These are phyloP conservation scores for Phrynocephalus forsythii DNA, from an alignment of 2,797 vertebrate genomes.

Conservation along the genomic window DNA sequence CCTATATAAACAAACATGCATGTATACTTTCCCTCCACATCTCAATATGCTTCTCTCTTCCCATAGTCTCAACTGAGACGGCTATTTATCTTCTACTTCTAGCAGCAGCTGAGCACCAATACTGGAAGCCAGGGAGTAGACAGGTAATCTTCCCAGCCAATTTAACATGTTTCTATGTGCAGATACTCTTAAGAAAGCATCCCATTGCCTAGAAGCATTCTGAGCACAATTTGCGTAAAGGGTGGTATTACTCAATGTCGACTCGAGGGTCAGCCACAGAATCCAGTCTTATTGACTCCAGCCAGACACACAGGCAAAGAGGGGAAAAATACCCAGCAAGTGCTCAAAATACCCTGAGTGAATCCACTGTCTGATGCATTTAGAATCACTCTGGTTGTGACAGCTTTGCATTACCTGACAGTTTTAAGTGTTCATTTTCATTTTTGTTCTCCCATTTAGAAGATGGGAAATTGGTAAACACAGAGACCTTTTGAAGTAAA, in stretches of 20 bases:
- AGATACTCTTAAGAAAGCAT: not conserved
- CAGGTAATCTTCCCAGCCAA: too few species aligned
- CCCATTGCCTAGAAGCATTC: not conserved
- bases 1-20: too few species aligned
- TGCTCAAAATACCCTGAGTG: conserved; percentile 16
- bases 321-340: not conserved
- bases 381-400: conserved; percentile 30
- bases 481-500: conserved; percentile 68
- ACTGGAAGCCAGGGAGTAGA: too few species aligned
- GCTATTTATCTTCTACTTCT: too few species aligned
- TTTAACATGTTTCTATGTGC: not conserved
- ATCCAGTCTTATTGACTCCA: not conserved
- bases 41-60: too few species aligned
- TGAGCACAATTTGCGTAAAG: not conserved
- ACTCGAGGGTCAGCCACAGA: not conserved
- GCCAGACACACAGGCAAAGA: not conserved
- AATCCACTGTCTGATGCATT: conserved; percentile 23
- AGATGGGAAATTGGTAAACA: conserved; percentile 61
- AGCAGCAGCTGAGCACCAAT: too few species aligned
- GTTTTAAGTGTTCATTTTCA: conserved; percentile 35
- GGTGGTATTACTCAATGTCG: not conserved
- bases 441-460: conserved; percentile 59
- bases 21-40: too few species aligned
- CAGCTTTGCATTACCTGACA: conserved; percentile 42
- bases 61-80: too few species aligned